Evolutionary conservation across 1,140 invertebrate genomes (phyloP).

Genomic region (Colletes latitarsis): DNA sequence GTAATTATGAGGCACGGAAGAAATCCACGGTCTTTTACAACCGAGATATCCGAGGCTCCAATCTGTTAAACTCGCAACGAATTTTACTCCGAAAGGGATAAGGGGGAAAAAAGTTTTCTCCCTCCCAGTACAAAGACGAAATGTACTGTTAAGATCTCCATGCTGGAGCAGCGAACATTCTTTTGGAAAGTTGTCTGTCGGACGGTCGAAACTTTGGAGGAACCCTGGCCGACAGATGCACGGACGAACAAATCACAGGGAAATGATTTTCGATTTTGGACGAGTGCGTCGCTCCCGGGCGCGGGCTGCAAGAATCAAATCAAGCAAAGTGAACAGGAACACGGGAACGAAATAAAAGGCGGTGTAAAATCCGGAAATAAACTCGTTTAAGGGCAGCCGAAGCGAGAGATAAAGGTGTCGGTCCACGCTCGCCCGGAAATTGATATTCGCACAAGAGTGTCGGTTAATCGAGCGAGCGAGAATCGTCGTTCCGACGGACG

Average conservation of each 20-base stretch:
- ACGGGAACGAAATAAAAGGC: constrained; percentile 48
- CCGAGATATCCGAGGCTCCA: not conserved
- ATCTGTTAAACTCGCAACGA: constrained; percentile 3
- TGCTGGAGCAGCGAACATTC: not conserved
- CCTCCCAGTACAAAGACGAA: not conserved
- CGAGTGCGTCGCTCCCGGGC: not conserved
- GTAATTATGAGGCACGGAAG: constrained; percentile 30
- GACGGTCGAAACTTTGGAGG: not conserved
- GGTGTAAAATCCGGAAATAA: constrained; percentile 30
- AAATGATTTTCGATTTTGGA: not conserved
- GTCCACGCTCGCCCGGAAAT: constrained; percentile 45
- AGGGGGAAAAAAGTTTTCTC: not conserved
- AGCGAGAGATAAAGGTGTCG: constrained; percentile 42
- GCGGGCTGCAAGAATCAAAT: constrained; percentile 4
- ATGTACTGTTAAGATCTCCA: constrained; percentile 18
- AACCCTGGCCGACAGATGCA: not conserved
- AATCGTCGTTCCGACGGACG: constrained; percentile 46
- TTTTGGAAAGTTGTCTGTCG: not conserved
- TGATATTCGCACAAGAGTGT: constrained; percentile 55
- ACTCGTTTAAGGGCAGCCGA: constrained; percentile 17
- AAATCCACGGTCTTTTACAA: constrained; percentile 12
- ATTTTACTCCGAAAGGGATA: not conserved
- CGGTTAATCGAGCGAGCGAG: constrained; percentile 54
- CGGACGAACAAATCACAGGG: constrained; percentile 3
- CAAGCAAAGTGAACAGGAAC: not conserved